Conservation (phyloP, 2,113 vertebrate genomes). For the Hystrix brachyura region DNA sequence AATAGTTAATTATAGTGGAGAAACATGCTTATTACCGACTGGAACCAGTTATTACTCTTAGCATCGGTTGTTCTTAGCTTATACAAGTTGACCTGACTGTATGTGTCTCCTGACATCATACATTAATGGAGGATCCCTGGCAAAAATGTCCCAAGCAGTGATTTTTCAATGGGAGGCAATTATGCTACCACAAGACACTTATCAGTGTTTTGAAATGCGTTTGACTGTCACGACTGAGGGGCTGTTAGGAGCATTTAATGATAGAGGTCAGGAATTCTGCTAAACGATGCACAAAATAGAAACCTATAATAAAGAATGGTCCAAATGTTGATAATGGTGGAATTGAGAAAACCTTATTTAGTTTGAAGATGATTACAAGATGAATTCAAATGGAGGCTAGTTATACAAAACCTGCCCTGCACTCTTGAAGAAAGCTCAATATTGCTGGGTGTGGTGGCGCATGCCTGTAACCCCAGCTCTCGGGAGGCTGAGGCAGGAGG, state of each 20-base stretch:
- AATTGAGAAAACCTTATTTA: neutral
- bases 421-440: neutral
- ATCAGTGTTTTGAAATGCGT: neutral
- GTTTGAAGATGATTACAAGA: neutral
- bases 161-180: neutral
- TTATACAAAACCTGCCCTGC: neutral
- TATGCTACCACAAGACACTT: neutral
- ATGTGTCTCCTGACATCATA: neutral
- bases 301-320: neutral
- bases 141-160: neutral
- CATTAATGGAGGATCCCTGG: neutral
- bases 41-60: neutral
- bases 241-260: neutral
- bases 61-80: neutral
- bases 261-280: neutral
- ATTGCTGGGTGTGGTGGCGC: neutral
- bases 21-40: neutral
- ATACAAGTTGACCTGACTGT: neutral
- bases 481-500: neutral
- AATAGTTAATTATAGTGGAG: conserved; percentile 18
- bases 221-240: neutral
- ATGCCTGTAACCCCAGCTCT: neutral
- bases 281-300: neutral
- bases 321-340: neutral
- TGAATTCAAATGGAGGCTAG: neutral